Conservation (phyloP, 2,888 invertebrate genomes). For the Pristionchus maxplancki region DNA sequence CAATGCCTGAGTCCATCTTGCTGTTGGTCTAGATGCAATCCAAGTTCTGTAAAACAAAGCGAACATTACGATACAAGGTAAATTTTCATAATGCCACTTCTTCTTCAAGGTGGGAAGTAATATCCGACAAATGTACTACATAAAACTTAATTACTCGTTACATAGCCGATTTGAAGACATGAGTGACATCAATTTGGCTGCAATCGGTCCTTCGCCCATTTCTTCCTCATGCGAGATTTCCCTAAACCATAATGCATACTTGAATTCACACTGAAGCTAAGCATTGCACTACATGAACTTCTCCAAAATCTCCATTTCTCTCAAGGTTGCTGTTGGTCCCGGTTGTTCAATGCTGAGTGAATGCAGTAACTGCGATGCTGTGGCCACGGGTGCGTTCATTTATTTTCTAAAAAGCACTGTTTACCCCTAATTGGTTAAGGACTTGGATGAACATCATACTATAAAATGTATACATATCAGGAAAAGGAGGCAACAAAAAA, state of each 20-base stretch:
- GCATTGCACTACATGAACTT: not conserved
- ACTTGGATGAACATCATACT: too few relatives aligned
- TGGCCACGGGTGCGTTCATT: not conserved
- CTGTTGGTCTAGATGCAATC: not conserved
- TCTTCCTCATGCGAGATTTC: not conserved
- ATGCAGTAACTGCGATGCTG: slow-evolving; percentile 5
- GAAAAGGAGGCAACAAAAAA: not conserved
- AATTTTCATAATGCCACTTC: too few relatives aligned
- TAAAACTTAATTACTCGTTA: slow-evolving; percentile 18
- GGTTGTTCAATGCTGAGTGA: slow-evolving; percentile 26
- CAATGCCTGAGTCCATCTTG: not conserved
- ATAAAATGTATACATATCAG: not conserved
- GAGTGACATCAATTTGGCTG: not conserved
- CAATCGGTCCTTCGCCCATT: not conserved
- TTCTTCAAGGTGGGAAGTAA: too few relatives aligned
- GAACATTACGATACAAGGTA: too few relatives aligned
- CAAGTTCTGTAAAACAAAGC: not conserved
- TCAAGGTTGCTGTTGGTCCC: not conserved
- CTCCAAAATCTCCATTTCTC: not conserved
- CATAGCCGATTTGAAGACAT: slow-evolving; percentile 12
- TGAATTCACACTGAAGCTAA: too few relatives aligned
- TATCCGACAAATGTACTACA: too few relatives aligned
- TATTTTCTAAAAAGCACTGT: not conserved
- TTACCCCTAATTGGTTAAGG: too few relatives aligned
- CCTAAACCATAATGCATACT: too few relatives aligned